These are phyloP conservation scores for Oncorhynchus tshawytscha DNA, from an alignment of 2,113 vertebrate species.

Conservation along the genomic window DNA sequence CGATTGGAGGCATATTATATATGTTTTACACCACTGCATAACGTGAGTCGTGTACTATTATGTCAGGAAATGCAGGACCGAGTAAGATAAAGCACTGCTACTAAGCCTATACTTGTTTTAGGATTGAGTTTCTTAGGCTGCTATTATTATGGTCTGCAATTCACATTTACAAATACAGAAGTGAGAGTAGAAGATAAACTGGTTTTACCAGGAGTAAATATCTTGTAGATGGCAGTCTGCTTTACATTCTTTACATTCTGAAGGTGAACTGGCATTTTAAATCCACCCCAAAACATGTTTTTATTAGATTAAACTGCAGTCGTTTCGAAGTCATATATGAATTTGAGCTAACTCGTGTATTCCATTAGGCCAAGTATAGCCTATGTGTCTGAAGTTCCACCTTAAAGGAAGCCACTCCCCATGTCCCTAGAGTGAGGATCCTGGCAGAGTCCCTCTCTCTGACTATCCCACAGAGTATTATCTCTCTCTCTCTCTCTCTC, in stretches of 20 bases:
- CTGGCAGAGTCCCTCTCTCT: conserved; percentile 24
- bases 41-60: neutral
- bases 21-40: neutral
- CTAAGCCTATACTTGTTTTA: neutral
- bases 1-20: neutral
- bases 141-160: too few relatives aligned
- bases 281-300: too few relatives aligned
- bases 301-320: neutral
- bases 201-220: too few relatives aligned
- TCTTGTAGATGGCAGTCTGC: too few relatives aligned
- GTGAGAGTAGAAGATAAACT: too few relatives aligned
- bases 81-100: neutral
- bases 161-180: too few relatives aligned
- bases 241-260: too few relatives aligned
- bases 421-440: conserved; percentile 6
- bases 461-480: conserved; percentile 27
- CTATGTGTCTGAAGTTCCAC: conserved; percentile 22
- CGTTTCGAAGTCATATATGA: too few relatives aligned
- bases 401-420: conserved; percentile 51
- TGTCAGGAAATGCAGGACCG: too few relatives aligned
- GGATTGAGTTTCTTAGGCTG: neutral
- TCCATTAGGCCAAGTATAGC: neutral
- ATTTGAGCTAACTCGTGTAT: too few relatives aligned
- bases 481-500: neutral
- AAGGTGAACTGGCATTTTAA: too few relatives aligned